Evolutionary conservation across 2,888 invertebrate species (phyloP).

Genomic region (Thereva unica): DNA sequence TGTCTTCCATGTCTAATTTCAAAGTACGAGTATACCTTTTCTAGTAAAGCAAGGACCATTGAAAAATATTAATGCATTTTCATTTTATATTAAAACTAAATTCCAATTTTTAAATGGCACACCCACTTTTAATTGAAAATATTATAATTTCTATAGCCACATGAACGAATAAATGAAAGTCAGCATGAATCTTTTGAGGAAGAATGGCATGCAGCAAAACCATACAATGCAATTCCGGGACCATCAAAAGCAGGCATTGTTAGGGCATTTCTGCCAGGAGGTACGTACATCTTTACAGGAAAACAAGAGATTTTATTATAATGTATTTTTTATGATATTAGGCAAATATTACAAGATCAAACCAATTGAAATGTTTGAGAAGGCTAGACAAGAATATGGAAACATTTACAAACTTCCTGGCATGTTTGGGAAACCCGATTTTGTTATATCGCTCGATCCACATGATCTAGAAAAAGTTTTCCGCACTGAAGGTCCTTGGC

Average conservation of each 20-base stretch:
- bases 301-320: not conserved
- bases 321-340: slow-evolving; percentile 34
- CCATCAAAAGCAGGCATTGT: slow-evolving; percentile 47
- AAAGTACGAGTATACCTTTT: too few species aligned
- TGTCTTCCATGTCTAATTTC: too few species aligned
- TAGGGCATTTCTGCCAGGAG: slow-evolving; percentile 49
- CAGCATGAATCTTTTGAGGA: too few species aligned
- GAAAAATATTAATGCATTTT: too few species aligned
- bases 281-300: slow-evolving; percentile 39
- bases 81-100: too few species aligned
- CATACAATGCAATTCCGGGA: slow-evolving; percentile 47
- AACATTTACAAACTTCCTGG: slow-evolving; percentile 58
- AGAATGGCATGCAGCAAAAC: too few species aligned
- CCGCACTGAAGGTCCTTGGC: slow-evolving; percentile 60
- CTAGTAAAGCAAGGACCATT: too few species aligned
- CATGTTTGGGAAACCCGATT: slow-evolving; percentile 50
- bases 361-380: slow-evolving; percentile 48
- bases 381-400: slow-evolving; percentile 53
- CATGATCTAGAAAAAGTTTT: slow-evolving; percentile 59
- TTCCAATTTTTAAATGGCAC: too few species aligned
- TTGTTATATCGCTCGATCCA: slow-evolving; percentile 60
- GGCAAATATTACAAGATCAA: slow-evolving; percentile 48
- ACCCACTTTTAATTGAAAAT: too few species aligned
- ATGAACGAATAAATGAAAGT: too few species aligned
- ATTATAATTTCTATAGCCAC: too few species aligned